Base-by-base conservation (phyloP, 2,888 invertebrate species). In the Odontocerum albicorne region DNA sequence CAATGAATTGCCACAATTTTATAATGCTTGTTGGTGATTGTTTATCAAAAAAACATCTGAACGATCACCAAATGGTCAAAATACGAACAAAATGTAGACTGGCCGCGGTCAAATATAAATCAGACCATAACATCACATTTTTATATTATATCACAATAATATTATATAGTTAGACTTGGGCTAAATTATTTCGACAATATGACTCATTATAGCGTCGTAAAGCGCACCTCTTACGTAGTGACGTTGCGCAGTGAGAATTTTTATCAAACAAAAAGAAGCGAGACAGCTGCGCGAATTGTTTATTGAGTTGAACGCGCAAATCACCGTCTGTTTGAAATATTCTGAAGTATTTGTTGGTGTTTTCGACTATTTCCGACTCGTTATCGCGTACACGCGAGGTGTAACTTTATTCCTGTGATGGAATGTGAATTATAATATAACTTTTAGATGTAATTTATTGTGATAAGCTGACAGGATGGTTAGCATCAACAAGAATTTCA, bases 401-500 rank as follows among this genome's bases (percentile, higher is more conserved):
- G 32, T 45, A 33, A 21, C 6, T 27, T 36, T 47, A 16, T 36
- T 15, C 22, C 15, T 32, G 15, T n/a, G 16, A 6, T 43, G 47
- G 35, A 15, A 22, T 47, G 47, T 47, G 47, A 36, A 36, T 47
- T 36, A 36, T 46, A 16, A 36, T 15, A 35, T 15, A 32, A 10
- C 13, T 22, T 42, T 45, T 20, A 45, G 32, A 45, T 45, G 45
- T 45, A 17, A 45, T 33, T 33, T 45, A 33, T 19, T 33, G 7
- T 21, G 19, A 32, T 17, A 45, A 15, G 19, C 43, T 39, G 50
- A 35, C 49, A 57, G 51, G 16, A 60, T 60, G 60, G 60, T 60
- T 39, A 60, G 57, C 55, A 61, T 61, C 27, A 55, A 57, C 36
- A 54, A 60, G 27, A 50, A 62, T 49, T 60, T 60, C 46, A 54